Evolutionary conservation across 2,113 vertebrate genomes (phyloP).

Genomic region (Charadrius vociferus): DNA sequence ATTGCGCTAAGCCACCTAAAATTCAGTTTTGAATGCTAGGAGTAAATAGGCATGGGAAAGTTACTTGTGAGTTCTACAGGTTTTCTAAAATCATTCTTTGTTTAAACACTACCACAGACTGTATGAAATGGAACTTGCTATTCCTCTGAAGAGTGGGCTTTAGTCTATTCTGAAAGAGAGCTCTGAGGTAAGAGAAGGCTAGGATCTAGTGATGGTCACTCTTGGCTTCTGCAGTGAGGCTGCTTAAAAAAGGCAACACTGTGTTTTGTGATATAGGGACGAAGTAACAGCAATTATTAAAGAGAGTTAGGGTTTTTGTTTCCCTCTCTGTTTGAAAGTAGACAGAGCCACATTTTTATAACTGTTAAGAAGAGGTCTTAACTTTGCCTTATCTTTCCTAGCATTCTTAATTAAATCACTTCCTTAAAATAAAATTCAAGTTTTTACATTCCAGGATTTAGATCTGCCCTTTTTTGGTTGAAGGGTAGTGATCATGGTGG

Average conservation of each 20-base stretch:
- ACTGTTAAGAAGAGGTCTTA: neutral
- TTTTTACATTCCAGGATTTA: neutral
- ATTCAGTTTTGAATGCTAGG: neutral
- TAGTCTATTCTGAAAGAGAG: neutral
- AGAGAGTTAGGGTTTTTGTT: neutral
- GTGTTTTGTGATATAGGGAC: neutral
- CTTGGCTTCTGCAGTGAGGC: neutral
- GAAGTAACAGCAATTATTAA: neutral
- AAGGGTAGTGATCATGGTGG: neutral
- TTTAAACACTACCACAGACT: neutral
- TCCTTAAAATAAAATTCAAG: neutral
- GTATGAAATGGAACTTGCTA: neutral
- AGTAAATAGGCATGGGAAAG: neutral
- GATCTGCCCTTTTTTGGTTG: neutral
- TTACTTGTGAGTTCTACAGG: neutral
- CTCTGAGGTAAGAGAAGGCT: neutral
- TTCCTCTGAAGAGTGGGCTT: neutral
- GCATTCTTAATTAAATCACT: neutral
- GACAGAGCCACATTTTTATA: neutral
- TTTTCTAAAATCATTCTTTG: neutral
- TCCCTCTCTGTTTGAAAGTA: neutral
- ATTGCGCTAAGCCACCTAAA: neutral
- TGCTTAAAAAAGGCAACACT: rapidly evolving
- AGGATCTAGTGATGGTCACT: neutral
- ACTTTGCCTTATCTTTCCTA: neutral